A percentile compares a stretch with the other conserved stretches of the same genome.
Conservation (phyloP, 2,888 invertebrate genomes). For the Ectemnius cavifrons region DNA sequence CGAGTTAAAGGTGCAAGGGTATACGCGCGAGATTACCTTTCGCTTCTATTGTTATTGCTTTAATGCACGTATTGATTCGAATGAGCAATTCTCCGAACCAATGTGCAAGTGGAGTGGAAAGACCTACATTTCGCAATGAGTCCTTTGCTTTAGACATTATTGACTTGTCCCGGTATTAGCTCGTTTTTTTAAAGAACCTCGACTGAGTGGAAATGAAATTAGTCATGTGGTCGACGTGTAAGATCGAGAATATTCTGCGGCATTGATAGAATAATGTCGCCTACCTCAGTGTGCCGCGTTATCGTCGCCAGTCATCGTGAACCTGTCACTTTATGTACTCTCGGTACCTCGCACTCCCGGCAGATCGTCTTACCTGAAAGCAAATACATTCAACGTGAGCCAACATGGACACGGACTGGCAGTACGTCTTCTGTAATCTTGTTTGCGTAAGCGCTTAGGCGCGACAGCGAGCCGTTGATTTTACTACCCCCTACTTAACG, state of each 20-base stretch:
- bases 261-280: slow-evolving; percentile 53
- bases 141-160: slow-evolving; percentile 59
- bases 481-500: too few species aligned
- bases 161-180: slow-evolving; percentile 78
- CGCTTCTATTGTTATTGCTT: too few species aligned
- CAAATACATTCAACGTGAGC: slow-evolving; percentile 33
- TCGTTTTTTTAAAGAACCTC: slow-evolving; percentile 77
- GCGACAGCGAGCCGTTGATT: neutral
- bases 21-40: too few species aligned
- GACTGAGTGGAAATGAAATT: slow-evolving; percentile 64
- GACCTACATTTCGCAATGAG: too few species aligned
- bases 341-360: neutral
- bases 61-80: too few species aligned
- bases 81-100: too few species aligned
- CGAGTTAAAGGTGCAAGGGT: neutral
- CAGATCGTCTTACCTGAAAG: slow-evolving; percentile 54
- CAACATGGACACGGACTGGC: neutral
- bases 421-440: neutral
- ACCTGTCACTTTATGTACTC: slow-evolving; percentile 3
- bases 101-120: too few species aligned
- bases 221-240: slow-evolving; percentile 53
- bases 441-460: neutral
- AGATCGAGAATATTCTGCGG: slow-evolving; percentile 45
- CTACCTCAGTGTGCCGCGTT: slow-evolving; percentile 44
- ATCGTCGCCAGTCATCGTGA: slow-evolving; percentile 18